phyloP scores from a whole-genome alignment of 2,888 invertebrate species.

The Bombylius discolor region DNA sequence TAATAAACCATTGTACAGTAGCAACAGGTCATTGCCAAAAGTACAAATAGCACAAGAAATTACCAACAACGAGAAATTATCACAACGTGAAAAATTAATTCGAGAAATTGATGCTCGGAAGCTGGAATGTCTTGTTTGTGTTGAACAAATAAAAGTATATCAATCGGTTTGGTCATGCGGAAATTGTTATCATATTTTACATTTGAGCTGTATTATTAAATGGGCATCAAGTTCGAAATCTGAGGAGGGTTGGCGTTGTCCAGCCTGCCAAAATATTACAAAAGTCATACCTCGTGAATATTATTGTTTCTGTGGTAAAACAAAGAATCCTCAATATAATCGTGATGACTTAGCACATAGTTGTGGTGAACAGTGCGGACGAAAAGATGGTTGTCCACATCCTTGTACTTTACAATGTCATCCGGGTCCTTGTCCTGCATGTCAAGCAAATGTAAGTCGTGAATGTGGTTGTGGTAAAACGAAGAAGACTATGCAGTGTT shows the following conservation, averaged over 20 bases:
- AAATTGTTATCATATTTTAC: constrained; percentile 86
- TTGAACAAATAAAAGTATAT: constrained; percentile 66
- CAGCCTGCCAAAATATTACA: constrained; percentile 81
- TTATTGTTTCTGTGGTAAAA: constrained; percentile 81
- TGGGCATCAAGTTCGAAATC: constrained; percentile 80
- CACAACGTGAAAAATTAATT: constrained; percentile 71
- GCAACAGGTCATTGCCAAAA: too few relatives aligned
- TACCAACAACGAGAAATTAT: constrained; percentile 37
- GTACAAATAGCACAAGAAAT: too few relatives aligned
- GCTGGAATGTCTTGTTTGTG: constrained; percentile 91
- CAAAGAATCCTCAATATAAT: constrained; percentile 58
- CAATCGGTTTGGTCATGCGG: constrained; percentile 83
- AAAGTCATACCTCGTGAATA: constrained; percentile 65
- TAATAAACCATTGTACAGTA: not conserved
- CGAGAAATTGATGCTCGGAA: constrained; percentile 69
- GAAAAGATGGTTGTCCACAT: constrained; percentile 44
- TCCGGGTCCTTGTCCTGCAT: constrained; percentile 90
- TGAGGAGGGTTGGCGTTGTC: constrained; percentile 86
- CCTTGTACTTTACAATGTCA: constrained; percentile 76
- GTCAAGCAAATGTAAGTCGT: constrained; percentile 58
- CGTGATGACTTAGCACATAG: constrained; percentile 75
- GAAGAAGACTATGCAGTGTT: constrained; percentile 55
- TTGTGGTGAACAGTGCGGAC: constrained; percentile 76
- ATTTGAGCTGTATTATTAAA: constrained; percentile 76
- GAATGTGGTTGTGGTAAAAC: constrained; percentile 70